Base-by-base conservation (phyloP, 2,888 invertebrate genomes). In the Andrena dorsata region DNA sequence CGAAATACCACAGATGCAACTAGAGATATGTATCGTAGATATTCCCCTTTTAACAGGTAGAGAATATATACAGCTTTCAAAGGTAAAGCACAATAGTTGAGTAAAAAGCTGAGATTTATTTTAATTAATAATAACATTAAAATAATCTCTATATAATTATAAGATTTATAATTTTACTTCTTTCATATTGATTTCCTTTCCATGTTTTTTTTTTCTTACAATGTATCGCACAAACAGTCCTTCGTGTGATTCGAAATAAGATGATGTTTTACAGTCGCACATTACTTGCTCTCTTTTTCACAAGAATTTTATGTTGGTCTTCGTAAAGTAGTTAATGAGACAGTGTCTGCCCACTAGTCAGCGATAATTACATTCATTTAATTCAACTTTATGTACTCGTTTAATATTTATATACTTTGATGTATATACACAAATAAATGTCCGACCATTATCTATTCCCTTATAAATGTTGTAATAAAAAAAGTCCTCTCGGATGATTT, bases 81-180 rank as follows among this genome's bases (percentile, higher is more conserved):
- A 82, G 87, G 85, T 84, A 47, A 70, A 84, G 71, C 72, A 83
- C 87, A 81, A 89, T 81, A 72, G 79, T 81, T 32, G 56, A 66
- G 91, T 93, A 93, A 89, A 93, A 93, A 93, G 92, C 92, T 91
- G 92, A 93, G 89, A 92, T 93, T 93, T 93, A 93, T 93, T 93
- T 92, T 88, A 92, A 90, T 91, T 90, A 91, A 91, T 93, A 90
- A 90, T 92, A 91, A 91, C 90, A 92, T 92, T 90, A 92, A 93
- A 93, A 93, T 93, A 93, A 93, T 91, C 90, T 92, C 90, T 91
- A 92, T 92, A 90, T 92, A 90, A 90, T 91, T 90, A 91, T 90
- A 90, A 90, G 90, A 90, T 84, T 84, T 81, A 83, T 83, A 81
- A 66, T 76, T 87, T 80, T 71, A 70, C 68, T 81, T 76, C 26